Evolutionary conservation across 1,140 invertebrate species (phyloP).

Genomic region (Protaetia brevitarsis): DNA sequence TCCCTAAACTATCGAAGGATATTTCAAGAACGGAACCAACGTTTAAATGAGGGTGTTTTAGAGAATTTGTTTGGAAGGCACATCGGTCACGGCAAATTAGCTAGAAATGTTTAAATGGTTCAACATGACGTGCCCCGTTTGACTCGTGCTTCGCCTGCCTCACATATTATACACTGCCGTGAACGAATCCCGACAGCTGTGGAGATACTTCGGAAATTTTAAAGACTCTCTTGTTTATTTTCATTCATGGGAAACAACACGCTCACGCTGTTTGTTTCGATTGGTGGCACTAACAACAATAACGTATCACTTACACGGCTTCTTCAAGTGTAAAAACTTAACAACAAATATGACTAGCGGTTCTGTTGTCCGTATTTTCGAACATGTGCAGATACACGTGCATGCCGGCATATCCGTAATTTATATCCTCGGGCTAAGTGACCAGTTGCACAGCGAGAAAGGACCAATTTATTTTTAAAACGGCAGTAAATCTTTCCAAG

Average conservation of each 20-base stretch:
- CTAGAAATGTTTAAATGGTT: conserved; percentile 18
- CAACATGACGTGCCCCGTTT: conserved; percentile 4
- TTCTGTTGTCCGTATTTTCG: background rate
- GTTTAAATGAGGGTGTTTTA: conserved; percentile 1
- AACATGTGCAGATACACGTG: conserved; percentile 20
- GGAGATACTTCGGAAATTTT: conserved; percentile 7
- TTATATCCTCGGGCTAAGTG: conserved; percentile 12
- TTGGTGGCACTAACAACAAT: conserved; percentile 6
- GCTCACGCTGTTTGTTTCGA: background rate
- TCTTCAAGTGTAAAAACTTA: conserved; percentile 14
- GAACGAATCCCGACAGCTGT: conserved; percentile 5
- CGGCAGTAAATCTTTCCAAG: conserved; percentile 19
- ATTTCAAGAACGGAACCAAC: conserved; percentile 3
- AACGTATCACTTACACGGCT: conserved; percentile 11
- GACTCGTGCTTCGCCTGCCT: background rate
- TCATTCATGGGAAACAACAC: conserved; percentile 3
- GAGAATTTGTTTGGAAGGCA: conserved; percentile 16
- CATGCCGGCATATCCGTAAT: conserved; percentile 9
- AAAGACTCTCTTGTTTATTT: conserved; percentile 17
- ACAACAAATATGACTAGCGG: background rate
- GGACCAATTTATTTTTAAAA: conserved; percentile 12
- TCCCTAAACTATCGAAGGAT: background rate
- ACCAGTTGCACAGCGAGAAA: conserved; percentile 13
- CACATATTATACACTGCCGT: background rate
- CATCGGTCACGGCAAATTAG: conserved; percentile 20